Base-by-base conservation (phyloP, 2,888 invertebrate genomes). In the Trimorus sp. region DNA sequence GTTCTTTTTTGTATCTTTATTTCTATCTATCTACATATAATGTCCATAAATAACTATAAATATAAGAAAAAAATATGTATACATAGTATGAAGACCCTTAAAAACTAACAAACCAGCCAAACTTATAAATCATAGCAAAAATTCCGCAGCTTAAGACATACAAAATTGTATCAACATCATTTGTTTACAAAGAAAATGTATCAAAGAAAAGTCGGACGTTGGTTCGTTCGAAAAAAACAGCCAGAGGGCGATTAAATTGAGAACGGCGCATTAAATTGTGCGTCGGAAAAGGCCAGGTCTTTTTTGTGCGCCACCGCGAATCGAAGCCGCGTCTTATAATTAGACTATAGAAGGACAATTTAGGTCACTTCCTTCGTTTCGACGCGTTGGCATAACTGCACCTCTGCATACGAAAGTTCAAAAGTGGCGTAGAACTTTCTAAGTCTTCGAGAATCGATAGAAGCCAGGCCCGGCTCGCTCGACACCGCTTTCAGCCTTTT, bases 361-460 rank as follows among this genome's bases (percentile, higher is more conserved):
- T 85, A 86, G 87, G 88, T 89, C 88, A 86, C 83, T 86, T 85
- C 84, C 82, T 86, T 82, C 79, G 83, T 83, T 87, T 86, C 77
- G 82, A 83, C 83, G 73, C 83, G 74, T 66, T 80, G 77, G 79
- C 77, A 80, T 80, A 83, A 83, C 83, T 79, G 81, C 81, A 73
- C 79, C 66, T 81, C 75, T 77, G 77, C 76, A 75, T 74, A 80
- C 85, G 83, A 84, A 86, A 86, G 82, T 86, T 85, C 82, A 80
- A 85, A 85, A 85, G 83, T 82, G 83, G 79, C 78, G 78, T 83
- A 78, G 75, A 78, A 83, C 82, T 83, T 81, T 77, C 79, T 90
- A 89, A 88, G 91, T 88, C 90, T 91, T 91, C 90, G 81, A 73
- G 83, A 90, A 91, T 91, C 91, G 88, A 91, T 91, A 90, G 89